These are phyloP conservation scores for Neopipo cinnamomea DNA, from an alignment of 2,113 vertebrate species.

Conservation along the genomic window DNA sequence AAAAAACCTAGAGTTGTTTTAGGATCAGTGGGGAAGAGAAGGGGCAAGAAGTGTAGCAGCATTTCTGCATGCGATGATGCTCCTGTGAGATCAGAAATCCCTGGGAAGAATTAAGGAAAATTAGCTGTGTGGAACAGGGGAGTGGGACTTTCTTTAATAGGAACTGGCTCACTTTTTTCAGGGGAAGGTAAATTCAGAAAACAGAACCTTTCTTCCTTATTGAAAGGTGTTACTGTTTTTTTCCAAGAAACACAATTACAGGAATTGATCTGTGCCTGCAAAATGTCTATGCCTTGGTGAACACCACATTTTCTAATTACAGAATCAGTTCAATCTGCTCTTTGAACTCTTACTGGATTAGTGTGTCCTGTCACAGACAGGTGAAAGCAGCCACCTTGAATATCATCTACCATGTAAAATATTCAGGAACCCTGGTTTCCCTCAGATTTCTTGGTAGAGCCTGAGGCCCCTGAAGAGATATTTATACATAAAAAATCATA, in stretches of 20 bases:
- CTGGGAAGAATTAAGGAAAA: neutral
- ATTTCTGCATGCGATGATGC: neutral
- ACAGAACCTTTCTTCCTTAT: neutral
- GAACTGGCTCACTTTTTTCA: neutral
- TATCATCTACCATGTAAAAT: neutral
- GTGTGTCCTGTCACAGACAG: neutral
- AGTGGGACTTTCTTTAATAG: neutral
- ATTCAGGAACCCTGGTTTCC: neutral
- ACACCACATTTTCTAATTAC: neutral
- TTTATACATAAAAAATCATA: neutral
- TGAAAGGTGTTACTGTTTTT: neutral
- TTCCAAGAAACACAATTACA: neutral
- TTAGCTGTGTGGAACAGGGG: neutral
- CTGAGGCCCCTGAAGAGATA: neutral
- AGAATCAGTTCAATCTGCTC: neutral
- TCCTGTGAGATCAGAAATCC: neutral
- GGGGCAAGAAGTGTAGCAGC: neutral
- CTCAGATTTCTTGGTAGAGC: neutral
- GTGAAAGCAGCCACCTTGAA: neutral
- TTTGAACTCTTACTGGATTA: neutral
- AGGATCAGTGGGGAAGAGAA: neutral
- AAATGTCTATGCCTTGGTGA: neutral
- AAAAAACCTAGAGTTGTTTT: neutral
- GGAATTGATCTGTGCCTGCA: neutral
- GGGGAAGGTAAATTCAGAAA: neutral